Conservation (phyloP, 2,888 invertebrate species). For the Megamerina dolium region DNA sequence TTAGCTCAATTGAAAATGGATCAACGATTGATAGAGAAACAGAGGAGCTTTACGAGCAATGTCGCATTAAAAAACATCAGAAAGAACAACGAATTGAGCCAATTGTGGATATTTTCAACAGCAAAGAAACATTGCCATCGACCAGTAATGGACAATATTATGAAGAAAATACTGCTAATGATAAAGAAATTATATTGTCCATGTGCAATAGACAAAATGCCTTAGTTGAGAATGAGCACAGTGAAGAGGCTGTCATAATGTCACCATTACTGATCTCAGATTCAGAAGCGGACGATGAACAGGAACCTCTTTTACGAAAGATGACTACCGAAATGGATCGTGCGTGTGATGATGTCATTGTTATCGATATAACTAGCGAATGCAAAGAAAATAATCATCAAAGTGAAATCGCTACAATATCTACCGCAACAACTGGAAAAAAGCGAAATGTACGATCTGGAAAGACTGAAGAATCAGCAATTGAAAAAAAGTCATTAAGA, state of each 20-base stretch:
- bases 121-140: too few relatives aligned
- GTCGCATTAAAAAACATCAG: too few relatives aligned
- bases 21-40: conserved; percentile 33
- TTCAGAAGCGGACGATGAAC: conserved; percentile 40
- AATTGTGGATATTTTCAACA: too few relatives aligned
- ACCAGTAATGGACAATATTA: too few relatives aligned
- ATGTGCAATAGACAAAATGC: too few relatives aligned
- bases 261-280: conserved; percentile 42
- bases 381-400: conserved; percentile 4
- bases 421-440: conserved; percentile 17
- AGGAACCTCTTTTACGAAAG: too few relatives aligned
- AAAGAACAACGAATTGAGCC: too few relatives aligned
- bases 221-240: conserved; percentile 22
- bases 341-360: conserved; percentile 10
- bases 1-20: conserved; percentile 21
- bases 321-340: conserved; percentile 4
- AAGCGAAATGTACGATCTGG: too few relatives aligned
- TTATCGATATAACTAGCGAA: conserved; percentile 16
- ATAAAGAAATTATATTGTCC: too few relatives aligned
- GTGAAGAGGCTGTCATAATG: conserved; percentile 39
- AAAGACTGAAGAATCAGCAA: too few relatives aligned
- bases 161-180: too few relatives aligned
- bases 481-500: too few relatives aligned
- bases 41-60: conserved; percentile 36
- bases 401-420: background rate